A percentile compares a stretch with the other conserved stretches of the same genome.
phyloP scores from a whole-genome alignment of 2,797 vertebrate genomes.

The Dicrostonyx torquatus region DNA sequence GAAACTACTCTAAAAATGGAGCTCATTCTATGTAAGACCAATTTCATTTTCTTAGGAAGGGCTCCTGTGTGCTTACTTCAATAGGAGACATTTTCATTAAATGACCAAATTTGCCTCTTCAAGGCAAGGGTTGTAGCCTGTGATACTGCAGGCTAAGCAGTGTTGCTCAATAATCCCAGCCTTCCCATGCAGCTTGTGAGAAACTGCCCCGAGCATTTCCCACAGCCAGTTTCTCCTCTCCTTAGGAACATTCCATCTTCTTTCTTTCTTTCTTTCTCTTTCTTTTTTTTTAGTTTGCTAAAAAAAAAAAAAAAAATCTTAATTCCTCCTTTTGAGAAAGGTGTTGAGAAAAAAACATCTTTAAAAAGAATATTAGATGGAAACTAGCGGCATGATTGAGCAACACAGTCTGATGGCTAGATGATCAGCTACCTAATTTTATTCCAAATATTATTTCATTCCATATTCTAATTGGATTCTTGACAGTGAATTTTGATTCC shows the following conservation, averaged over 20 bases:
- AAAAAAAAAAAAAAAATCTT: neutral
- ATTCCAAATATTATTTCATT: constrained; percentile 44
- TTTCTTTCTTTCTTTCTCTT: constrained; percentile 9
- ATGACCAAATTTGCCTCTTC: constrained; percentile 56
- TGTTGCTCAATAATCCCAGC: neutral
- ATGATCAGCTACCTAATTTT: constrained; percentile 41
- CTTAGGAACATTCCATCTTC: neutral
- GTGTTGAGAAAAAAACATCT: constrained; percentile 32
- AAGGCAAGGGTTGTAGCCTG: constrained; percentile 2
- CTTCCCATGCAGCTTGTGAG: constrained; percentile 42
- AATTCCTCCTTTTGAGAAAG: constrained; percentile 47
- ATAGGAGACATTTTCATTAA: constrained; percentile 22
- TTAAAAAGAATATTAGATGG: neutral
- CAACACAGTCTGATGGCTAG: constrained; percentile 20
- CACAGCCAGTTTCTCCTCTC: constrained; percentile 10
- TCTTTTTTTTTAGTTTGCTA: constrained; percentile 11
- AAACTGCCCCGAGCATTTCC: constrained; percentile 13
- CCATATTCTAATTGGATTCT: constrained; percentile 11
- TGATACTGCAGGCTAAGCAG: neutral
- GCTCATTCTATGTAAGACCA: constrained; percentile 44
- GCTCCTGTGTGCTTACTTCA: constrained; percentile 31
- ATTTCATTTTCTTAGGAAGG: constrained; percentile 62
- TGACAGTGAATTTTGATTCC: neutral
- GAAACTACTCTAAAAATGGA: constrained; percentile 25
- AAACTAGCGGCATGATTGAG: neutral